These are phyloP conservation scores for Chalcosyrphus nemorum DNA, from an alignment of 2,888 invertebrate genomes.

Conservation along the genomic window DNA sequence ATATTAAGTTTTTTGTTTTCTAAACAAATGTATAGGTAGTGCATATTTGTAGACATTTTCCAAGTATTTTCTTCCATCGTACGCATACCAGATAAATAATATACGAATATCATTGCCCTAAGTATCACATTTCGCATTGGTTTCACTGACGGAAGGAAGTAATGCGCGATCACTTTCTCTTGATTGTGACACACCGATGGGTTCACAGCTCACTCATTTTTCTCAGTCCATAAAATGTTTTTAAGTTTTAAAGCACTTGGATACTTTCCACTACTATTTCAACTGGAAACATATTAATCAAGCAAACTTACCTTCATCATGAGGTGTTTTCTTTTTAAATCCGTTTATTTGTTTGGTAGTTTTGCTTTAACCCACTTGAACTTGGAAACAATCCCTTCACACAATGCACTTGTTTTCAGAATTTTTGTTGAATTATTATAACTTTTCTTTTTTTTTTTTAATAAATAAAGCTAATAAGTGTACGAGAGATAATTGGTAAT, in stretches of 20 bases:
- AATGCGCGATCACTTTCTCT: conserved; percentile 61
- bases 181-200: conserved; percentile 56
- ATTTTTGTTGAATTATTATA: too few relatives aligned
- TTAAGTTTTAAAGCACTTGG: neutral
- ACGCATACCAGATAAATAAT: neutral
- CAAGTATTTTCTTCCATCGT: neutral
- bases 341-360: neutral
- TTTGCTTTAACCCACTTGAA: neutral
- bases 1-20: neutral
- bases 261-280: conserved; percentile 15
- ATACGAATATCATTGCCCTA: neutral
- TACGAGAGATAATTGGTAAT: neutral
- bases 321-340: neutral
- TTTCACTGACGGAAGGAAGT: conserved; percentile 58
- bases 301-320: conserved; percentile 56
- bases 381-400: neutral
- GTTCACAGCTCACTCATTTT: neutral
- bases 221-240: neutral
- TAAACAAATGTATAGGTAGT: too few relatives aligned
- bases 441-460: too few relatives aligned
- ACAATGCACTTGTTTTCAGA: conserved; percentile 7
- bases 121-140: conserved; percentile 24
- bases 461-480: too few relatives aligned
- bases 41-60: conserved; percentile 14
- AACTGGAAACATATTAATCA: neutral